Conservation (phyloP, 2,113 vertebrate species). For the Triplophysa siluroides region DNA sequence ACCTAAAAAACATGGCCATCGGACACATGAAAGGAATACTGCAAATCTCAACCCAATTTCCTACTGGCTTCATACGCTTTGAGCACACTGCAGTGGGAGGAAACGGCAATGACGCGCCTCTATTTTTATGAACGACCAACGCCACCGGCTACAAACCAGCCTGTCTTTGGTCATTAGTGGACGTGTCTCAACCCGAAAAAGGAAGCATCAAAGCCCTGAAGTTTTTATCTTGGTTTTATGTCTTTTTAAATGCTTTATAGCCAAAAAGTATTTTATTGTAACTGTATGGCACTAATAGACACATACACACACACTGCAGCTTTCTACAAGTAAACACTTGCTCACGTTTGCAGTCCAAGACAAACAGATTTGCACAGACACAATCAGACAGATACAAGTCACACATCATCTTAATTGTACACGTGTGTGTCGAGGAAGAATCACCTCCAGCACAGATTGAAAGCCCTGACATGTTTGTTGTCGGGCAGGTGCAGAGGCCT, state of each 20-base stretch:
- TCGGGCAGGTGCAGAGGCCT: conserved; percentile 56
- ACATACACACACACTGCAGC: conserved; percentile 11
- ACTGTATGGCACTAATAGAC: conserved; percentile 25
- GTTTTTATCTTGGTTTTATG: conserved; percentile 40
- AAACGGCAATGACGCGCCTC: conserved; percentile 21
- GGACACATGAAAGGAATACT: conserved; percentile 37
- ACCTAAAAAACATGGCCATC: conserved; percentile 17
- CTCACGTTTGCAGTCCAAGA: not conserved
- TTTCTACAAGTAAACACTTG: conserved; percentile 32
- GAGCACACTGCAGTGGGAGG: conserved; percentile 31
- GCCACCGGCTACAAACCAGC: conserved; percentile 27
- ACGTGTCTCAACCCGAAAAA: conserved; percentile 49
- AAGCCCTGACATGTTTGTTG: conserved; percentile 58
- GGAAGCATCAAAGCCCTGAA: conserved; percentile 34
- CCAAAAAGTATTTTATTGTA: not conserved
- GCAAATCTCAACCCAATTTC: conserved; percentile 40
- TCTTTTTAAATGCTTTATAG: conserved; percentile 33
- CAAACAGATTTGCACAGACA: conserved; percentile 1
- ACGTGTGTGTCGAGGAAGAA: conserved; percentile 16
- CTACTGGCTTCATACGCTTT: conserved; percentile 13
- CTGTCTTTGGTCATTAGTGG: conserved; percentile 23
- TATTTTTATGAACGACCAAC: not conserved
- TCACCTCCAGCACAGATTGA: conserved; percentile 15
- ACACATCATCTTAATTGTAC: conserved; percentile 29
- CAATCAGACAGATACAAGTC: conserved; percentile 15